Evolutionary conservation across 2,797 vertebrate genomes (phyloP), one percentile per base, ranked within the genome.

Genomic region (Myripristis murdjan): DNA sequence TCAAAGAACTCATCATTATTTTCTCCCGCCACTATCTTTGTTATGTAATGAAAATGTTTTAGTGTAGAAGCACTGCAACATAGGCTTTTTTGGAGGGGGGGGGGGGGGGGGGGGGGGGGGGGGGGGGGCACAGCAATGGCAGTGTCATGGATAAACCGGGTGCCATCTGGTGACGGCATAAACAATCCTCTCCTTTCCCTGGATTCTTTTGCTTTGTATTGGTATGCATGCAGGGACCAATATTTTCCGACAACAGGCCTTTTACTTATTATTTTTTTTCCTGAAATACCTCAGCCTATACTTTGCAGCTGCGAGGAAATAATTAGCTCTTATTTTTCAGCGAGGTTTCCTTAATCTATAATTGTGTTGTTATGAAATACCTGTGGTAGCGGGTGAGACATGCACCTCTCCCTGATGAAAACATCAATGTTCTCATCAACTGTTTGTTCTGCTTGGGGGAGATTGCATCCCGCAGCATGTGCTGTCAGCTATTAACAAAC

Each of bases 401-500:
- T 35, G 56, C 7, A 18, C 18, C 26, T 37, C 24, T 33, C 31
- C 35, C 9, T 23, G 20, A 52, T 51, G 46, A 37, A 18, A 62
- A 22, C 18, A 49, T 49, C 47, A 24, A 5, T 49, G 47, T 23
- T 22, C 20, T 73, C 60, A 57, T 66, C 35, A 62, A 6, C 12
- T 37, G 56, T 75, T 70, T 65, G 77, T 66, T 66, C 66, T 66
- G 71, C 71, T 53, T 26, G 22, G 41, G 41, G 53, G 26, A 60
- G 59, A 15, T 23, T 18, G 28, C 48, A 1, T 57, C 60, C 20
- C 18, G 0, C 64, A 62, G 64, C 60, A 33, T 56, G 64, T 48
- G 28, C 69, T 81, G 61, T 69, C 79, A 65, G 49, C 44, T 22
- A 31, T 69, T 62, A 73, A 77, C 73, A 70, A 49, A 78, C 79